Evolutionary conservation across 2,113 vertebrate genomes (phyloP), one percentile per base, ranked within the genome.

Genomic region (Phrynosoma blainvillii): DNA sequence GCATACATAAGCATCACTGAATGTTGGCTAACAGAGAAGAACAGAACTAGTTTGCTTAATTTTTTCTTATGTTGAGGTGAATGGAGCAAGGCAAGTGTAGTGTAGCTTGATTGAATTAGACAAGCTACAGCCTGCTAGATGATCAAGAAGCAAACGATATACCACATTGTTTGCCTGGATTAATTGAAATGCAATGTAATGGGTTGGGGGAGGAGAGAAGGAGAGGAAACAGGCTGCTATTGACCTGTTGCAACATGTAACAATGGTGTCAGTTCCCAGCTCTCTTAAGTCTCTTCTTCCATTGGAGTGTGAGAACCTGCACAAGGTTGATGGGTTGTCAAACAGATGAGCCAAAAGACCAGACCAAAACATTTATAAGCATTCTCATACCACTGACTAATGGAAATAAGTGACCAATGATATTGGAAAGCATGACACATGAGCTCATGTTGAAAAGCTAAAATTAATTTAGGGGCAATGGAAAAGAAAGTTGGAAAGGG

Each of bases 181-280:
- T 93, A 36, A 16, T 86, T 90, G 94, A 95, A 94, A 95, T 92
- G 94, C 94, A 93, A 92, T 79, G 90, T 71, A 87, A 94, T 36
- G 21, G 56, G 20, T n/a, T 25, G 20, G 21, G 36, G 91, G 80
- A 32, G 59, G 59, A 21, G 90, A 91, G 79, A 36, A 87, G 59
- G 59, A 62, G 59, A 62, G 13, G 59, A 16, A 62, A 62, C 13
- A 18, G 59, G 78, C 92, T 79, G 81, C 92, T 94, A 94, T 94
- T 94, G 95, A 93, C 96, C 52, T 96, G 97, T 95, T 94, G 84
- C 78, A 86, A 94, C 97, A 95, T 97, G 97, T 47, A 47, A 14
- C 20, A 20, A 10, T 70, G 9, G 14, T n/a, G 13, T 42, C 74
- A 89, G 40, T 47, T 84, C 76, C 52, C 87, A 87, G 0, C 40